Base-by-base conservation (phyloP, 2,888 invertebrate species). In the Cantharis lateralis region DNA sequence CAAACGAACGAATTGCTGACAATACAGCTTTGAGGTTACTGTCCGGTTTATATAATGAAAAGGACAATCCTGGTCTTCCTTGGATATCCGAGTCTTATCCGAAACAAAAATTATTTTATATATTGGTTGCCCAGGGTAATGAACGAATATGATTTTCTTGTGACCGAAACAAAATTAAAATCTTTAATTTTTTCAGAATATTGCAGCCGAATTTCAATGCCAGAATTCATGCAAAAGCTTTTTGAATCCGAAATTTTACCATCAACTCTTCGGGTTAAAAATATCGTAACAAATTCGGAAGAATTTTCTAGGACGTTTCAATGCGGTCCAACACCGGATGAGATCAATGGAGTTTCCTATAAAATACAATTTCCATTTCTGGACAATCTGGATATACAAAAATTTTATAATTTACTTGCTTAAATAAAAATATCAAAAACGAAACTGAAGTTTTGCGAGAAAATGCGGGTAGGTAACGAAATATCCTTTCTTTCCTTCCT, bases 71-170 rank as follows among this genome's bases (percentile, higher is more conserved):
- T 20, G 69, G 80, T n/a, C 72, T 85, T 15, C 82, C 83, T 4
- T 83, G 82, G 82, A 81, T 84, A 61, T 81, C 81, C 1, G 28
- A 66, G 0, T 70, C 68, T 13, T 84, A 80, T 72, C 75, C 80
- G 0, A 80, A 75, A 62, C 83, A 84, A 61, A 80, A 84, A 76
- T 68, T 84, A 7, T 82, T 84, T 64, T 83, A 81, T 48, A 82
- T 86, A 15, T 77, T 82, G 5, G 70, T 81, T 11, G 84, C 84
- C n/a, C 85, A 86, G 82, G 84, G 85, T 85, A 80, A 63, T 11
- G 26, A 28, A 63, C 28, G 13, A 13, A 32, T 5, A 32, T n/a
- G 13, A 32, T 11, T 0, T 28, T 28, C 10, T 11, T 10, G 48
- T n/a, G 48, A 9, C 10, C n/a, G 0, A n/a, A 48, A 63, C 26